These are phyloP conservation scores for Pseudolaguvia tuberculata DNA, from an alignment of 2,113 vertebrate genomes.

Conservation along the genomic window DNA sequence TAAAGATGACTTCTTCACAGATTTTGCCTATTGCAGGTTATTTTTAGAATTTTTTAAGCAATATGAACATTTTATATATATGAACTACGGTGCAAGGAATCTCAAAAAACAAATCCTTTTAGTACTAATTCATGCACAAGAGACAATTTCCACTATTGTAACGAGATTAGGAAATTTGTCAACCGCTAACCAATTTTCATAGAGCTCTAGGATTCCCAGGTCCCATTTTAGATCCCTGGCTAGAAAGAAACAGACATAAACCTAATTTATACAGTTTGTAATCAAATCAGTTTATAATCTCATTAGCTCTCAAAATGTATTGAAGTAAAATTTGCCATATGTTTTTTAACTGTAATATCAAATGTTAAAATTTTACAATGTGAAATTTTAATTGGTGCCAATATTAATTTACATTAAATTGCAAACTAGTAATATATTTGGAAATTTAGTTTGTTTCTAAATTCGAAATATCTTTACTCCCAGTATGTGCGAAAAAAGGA, in stretches of 20 bases:
- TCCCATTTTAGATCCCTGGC: not conserved
- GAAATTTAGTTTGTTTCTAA: too few relatives aligned
- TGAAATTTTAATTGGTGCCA: too few relatives aligned
- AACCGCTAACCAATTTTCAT: not conserved
- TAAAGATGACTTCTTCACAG: too few relatives aligned
- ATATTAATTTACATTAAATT: too few relatives aligned
- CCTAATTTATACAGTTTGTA: not conserved
- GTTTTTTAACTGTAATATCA: not conserved
- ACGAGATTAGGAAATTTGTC: not conserved
- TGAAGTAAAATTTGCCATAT: not conserved
- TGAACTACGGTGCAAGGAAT: not conserved
- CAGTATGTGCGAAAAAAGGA: too few relatives aligned
- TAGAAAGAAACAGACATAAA: not conserved
- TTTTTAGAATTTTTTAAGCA: too few relatives aligned
- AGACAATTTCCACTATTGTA: not conserved
- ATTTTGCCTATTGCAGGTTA: too few relatives aligned
- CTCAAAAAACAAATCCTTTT: not conserved
- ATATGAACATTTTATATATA: too few relatives aligned
- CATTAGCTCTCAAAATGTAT: not conserved
- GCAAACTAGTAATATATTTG: too few relatives aligned
- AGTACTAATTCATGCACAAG: not conserved
- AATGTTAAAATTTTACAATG: too few relatives aligned
- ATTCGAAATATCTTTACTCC: too few relatives aligned
- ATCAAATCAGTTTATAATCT: not conserved
- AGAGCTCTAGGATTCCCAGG: not conserved